Evolutionary conservation across 1,140 invertebrate genomes (phyloP).

Genomic region (Zaprionus capensis): DNA sequence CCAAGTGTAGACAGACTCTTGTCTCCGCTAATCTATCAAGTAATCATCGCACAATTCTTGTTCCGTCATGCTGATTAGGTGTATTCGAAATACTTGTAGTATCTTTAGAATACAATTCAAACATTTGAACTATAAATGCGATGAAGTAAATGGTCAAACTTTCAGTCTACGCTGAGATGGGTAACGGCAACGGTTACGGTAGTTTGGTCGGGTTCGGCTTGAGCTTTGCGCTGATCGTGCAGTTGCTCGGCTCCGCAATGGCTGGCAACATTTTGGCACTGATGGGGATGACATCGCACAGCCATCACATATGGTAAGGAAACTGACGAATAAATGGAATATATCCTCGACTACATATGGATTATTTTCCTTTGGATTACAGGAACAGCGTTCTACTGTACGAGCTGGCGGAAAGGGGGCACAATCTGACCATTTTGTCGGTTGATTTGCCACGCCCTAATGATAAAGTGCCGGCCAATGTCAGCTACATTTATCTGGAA

Average conservation of each 20-base stretch:
- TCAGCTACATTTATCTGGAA: conserved; percentile 35
- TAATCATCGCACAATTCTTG: not conserved
- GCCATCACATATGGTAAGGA: conserved; percentile 42
- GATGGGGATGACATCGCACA: conserved; percentile 41
- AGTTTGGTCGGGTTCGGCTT: conserved; percentile 4
- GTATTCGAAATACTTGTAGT: not conserved
- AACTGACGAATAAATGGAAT: not conserved
- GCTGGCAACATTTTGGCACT: conserved; percentile 33
- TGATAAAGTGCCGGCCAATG: conserved; percentile 30
- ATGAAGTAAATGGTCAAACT: not conserved
- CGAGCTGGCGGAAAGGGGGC: conserved; percentile 43
- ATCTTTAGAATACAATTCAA: not conserved
- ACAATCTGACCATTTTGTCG: conserved; percentile 52
- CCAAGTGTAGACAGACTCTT: not conserved
- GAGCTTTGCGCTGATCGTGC: conserved; percentile 3
- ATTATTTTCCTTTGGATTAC: not conserved
- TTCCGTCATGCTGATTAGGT: not conserved
- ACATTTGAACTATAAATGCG: not conserved
- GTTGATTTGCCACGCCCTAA: conserved; percentile 31
- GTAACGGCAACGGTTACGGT: not conserved
- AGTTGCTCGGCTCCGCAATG: conserved; percentile 12
- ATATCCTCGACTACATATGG: not conserved
- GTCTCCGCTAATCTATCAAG: not conserved
- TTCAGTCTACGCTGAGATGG: conserved; percentile 31
- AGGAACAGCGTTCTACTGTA: conserved; percentile 44